A percentile compares a stretch with the other conserved stretches of the same genome.
These are phyloP conservation scores for Rhopalosiphum nymphaeae DNA, from an alignment of 2,888 invertebrate genomes.

Conservation along the genomic window DNA sequence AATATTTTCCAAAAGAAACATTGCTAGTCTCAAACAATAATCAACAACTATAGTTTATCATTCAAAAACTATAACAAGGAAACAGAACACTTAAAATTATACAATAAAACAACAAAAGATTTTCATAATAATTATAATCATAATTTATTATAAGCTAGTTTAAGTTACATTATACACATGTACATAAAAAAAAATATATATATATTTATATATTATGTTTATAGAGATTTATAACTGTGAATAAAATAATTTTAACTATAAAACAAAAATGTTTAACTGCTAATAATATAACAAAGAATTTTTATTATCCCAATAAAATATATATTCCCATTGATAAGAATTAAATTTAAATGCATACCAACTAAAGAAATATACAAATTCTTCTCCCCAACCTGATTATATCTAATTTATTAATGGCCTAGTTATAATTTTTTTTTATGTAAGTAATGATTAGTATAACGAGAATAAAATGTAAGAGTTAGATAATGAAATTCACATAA, in stretches of 20 bases:
- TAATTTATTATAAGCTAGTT: slow-evolving; percentile 40
- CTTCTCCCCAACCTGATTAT: slow-evolving; percentile 28
- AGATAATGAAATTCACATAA: slow-evolving; percentile 33
- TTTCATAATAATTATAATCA: slow-evolving; percentile 36
- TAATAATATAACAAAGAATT: slow-evolving; percentile 62
- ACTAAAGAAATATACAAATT: slow-evolving; percentile 41
- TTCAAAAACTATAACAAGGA: background rate
- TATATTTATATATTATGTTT: slow-evolving; percentile 31
- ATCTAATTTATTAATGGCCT: slow-evolving; percentile 20
- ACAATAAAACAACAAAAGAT: slow-evolving; percentile 5
- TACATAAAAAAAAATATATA: slow-evolving; percentile 45
- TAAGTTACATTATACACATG: slow-evolving; percentile 55
- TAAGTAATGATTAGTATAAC: slow-evolving; percentile 14
- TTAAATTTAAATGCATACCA: slow-evolving; percentile 49
- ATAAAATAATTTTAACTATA: slow-evolving; percentile 65
- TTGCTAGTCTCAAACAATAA: background rate
- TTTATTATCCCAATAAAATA: slow-evolving; percentile 55
- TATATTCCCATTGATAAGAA: slow-evolving; percentile 54
- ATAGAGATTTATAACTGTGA: slow-evolving; percentile 59
- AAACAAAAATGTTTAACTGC: slow-evolving; percentile 63
- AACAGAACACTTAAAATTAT: background rate
- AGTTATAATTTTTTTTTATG: slow-evolving; percentile 20
- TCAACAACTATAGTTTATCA: background rate
- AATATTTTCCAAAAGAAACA: background rate
- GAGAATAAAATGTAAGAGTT: background rate